Base-by-base conservation (phyloP, 2,113 vertebrate species). In the Tapirus terrestris region DNA sequence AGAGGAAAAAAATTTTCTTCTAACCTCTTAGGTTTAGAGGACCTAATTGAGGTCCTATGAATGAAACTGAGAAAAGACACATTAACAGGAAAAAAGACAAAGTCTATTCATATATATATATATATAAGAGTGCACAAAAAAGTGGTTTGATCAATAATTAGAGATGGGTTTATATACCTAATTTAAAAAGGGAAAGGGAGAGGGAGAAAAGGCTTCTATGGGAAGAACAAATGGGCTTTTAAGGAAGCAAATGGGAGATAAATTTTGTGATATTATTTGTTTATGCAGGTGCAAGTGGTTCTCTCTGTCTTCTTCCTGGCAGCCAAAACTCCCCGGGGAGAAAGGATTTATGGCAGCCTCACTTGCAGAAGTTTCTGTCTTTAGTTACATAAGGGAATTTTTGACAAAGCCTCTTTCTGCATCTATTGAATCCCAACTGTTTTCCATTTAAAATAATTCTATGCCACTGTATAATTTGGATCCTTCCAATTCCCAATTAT, bases 271-370 rank as follows among this genome's bases (percentile, higher is more conserved):
- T 0, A 33, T 8, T 60, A 45, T 18, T 80, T 56, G 12, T 27
- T 39, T 18, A 87, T 43, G 31, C 4, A 20, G 10, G 0, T 16
- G 6, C 3, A 51, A 16, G 5, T 27, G 7, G 12, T 2, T 1
- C 3, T 53, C 31, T 87, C 20, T 48, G 73, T 70, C n/a, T 89
- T 51, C 7, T 70, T 91, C 6, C 63, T 21, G 70, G n/a, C 18
- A 80, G 39, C 10, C 36, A 80, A 48, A 45, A 7, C 2, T 14
- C 12, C 27, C 23, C 1, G 3, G 77, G 20, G 36, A 58, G 12
- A 90, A 18, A 72, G 8, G 1, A 20, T 21, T 48, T 61, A 39
- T 6, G 11, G 11, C 23, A 82, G 8, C 8, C 14, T 11, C 3
- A 10, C 2, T 77, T 20, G 68, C 14, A 43, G 5, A 77, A 86